A percentile compares a stretch with the other conserved stretches of the same genome.
Evolutionary conservation across 2,888 invertebrate genomes (phyloP).

Genomic region (Oeneis ivallda): DNA sequence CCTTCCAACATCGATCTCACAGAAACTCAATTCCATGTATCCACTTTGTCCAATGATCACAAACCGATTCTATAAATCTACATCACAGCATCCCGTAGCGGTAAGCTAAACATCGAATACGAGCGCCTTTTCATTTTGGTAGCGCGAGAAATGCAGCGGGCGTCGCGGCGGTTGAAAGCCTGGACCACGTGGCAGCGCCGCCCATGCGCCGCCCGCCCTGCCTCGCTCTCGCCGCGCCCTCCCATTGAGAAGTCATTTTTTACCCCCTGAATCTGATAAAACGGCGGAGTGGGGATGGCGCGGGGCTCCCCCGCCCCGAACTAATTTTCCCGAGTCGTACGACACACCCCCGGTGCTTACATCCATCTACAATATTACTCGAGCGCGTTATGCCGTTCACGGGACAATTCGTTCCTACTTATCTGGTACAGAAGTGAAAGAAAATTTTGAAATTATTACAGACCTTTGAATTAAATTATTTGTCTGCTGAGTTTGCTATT

Average conservation of each 20-base stretch:
- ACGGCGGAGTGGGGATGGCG: constrained; percentile 60
- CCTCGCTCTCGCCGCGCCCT: constrained; percentile 64
- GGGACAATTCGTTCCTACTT: constrained; percentile 75
- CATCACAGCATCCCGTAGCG: constrained; percentile 55
- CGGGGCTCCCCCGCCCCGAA: constrained; percentile 80
- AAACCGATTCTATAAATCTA: constrained; percentile 50
- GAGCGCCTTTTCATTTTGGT: constrained; percentile 56
- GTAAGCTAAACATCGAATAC: constrained; percentile 43
- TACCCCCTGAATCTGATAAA: constrained; percentile 81
- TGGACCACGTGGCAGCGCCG: constrained; percentile 75
- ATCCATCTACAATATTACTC: constrained; percentile 81
- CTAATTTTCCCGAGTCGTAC: constrained; percentile 80
- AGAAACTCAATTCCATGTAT: constrained; percentile 61
- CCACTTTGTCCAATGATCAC: constrained; percentile 56
- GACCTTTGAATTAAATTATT: constrained; percentile 23
- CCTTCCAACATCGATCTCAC: constrained; percentile 59
- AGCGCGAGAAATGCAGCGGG: constrained; percentile 54
- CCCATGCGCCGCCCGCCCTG: constrained; percentile 66
- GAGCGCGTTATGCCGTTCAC: constrained; percentile 79
- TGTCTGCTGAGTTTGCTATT: constrained; percentile 7
- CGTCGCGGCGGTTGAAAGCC: constrained; percentile 53
- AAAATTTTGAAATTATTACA: constrained; percentile 60
- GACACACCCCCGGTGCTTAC: constrained; percentile 81
- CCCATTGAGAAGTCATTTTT: constrained; percentile 81
- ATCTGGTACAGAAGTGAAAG: constrained; percentile 64